Percentiles rank a stretch among this genome's conserved stretches.
Evolutionary conservation across 2,888 invertebrate genomes (phyloP).

Genomic region (Dinocampus coccinellae): DNA sequence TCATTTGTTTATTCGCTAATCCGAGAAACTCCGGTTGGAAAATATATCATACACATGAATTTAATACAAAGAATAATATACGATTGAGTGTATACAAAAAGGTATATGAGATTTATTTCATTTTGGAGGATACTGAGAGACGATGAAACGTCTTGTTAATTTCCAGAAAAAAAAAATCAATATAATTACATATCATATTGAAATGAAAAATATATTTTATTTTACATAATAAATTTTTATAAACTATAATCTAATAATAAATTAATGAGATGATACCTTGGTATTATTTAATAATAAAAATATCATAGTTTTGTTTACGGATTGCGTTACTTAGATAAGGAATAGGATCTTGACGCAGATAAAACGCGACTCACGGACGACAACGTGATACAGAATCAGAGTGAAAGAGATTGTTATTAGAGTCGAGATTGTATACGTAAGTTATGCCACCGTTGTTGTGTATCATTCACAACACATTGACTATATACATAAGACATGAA

Average conservation of each 20-base stretch:
- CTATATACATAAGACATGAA: not conserved
- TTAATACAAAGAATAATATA: not conserved
- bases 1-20: not conserved
- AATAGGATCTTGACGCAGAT: constrained; percentile 44
- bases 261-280: too few species aligned
- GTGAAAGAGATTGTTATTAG: constrained; percentile 49
- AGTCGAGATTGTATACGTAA: not conserved
- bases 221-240: too few species aligned
- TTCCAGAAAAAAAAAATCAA: too few species aligned
- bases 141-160: too few species aligned
- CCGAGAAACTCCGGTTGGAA: not conserved
- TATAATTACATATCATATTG: too few species aligned
- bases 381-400: constrained; percentile 37
- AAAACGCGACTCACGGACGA: constrained; percentile 26
- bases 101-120: not conserved
- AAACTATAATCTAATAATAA: too few species aligned
- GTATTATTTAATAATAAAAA: constrained; percentile 6
- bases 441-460: constrained; percentile 22
- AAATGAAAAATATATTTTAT: too few species aligned
- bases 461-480: not conserved
- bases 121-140: not conserved
- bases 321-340: constrained; percentile 32
- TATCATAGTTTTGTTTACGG: constrained; percentile 34
- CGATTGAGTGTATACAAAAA: not conserved
- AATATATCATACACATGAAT: not conserved